Base-by-base conservation (phyloP, 1,140 invertebrate genomes). In the Drosophila quadrilineata region DNA sequence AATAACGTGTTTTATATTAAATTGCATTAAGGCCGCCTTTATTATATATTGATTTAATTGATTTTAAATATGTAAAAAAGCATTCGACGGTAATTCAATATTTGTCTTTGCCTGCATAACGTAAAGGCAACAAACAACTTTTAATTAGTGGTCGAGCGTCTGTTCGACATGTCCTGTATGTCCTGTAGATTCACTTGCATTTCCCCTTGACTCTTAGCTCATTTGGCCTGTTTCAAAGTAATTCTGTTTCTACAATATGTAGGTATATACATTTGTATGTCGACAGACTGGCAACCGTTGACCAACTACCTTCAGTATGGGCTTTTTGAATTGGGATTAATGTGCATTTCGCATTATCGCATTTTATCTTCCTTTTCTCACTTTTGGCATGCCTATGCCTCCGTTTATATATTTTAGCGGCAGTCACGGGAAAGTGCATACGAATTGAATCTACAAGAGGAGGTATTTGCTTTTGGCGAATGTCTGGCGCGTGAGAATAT, bases 41-140 rank as follows among this genome's bases (percentile, higher is more conserved):
- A 85, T 85, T 85, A 85, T 85, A 85, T 85, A 85, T 85, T 80
- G 84, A 88, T 75, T 87, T 87, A 87, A 88, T 88, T 88, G 87
- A 88, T 88, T 88, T 88, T 88, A 88, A 88, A 88, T 87, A 88
- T 88, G 87, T 77, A 88, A 88, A 88, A 88, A 88, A 71, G n/a
- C n/a, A n/a, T 72, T 75, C 77, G 56, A 71, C 52, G 69, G 74
- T 64, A 75, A 74, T 75, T 43, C 82, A 88, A 88, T 88, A 88
- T 88, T 88, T 88, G 87, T 76, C 79, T 85, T 85, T 85, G 79
- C 53, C 66, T 64, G 76, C 77, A 76, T 84, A 80, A 74, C 71
- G 71, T 76, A 72, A 72, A 65, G 60, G 66, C 62, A 66, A 56
- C 67, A 52, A 67, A 65, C 64, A 35, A 72, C 79, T 79, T 79